phyloP scores from a whole-genome alignment of 2,888 invertebrate genomes.

The Monoplex corrugatus region DNA sequence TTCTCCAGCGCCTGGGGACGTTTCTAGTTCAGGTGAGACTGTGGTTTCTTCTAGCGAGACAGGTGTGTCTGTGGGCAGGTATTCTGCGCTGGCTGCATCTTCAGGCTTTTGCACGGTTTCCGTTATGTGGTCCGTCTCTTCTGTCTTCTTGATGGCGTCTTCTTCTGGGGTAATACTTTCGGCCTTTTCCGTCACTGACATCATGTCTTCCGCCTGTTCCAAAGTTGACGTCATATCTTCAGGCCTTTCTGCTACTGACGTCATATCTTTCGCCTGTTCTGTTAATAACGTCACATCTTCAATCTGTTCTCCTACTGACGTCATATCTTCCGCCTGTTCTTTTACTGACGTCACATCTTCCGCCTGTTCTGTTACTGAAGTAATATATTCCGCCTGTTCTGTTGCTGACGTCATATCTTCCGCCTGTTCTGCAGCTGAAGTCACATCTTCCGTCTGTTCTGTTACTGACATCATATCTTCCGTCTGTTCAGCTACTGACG shows the following conservation, averaged over 20 bases:
- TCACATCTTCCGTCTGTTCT: not conserved
- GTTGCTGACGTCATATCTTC: not conserved
- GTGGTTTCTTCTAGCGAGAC: not conserved
- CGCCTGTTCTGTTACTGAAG: not conserved
- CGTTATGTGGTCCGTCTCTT: not conserved
- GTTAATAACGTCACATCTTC: not conserved
- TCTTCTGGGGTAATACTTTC: not conserved
- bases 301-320: not conserved
- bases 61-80: not conserved
- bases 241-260: not conserved
- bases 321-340: not conserved
- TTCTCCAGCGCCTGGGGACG: not conserved
- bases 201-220: not conserved
- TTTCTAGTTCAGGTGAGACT: not conserved
- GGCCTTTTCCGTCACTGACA: not conserved
- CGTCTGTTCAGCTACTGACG: not conserved
- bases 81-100: not conserved
- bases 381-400: conserved; percentile 4
- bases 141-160: too few relatives aligned
- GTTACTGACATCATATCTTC: not conserved
- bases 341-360: not conserved
- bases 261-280: not conserved
- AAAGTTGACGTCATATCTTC: not conserved
- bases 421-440: not conserved
- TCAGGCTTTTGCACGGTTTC: not conserved